These are phyloP conservation scores for Drosophila neocordata DNA, from an alignment of 1,140 invertebrate species.

Conservation along the genomic window DNA sequence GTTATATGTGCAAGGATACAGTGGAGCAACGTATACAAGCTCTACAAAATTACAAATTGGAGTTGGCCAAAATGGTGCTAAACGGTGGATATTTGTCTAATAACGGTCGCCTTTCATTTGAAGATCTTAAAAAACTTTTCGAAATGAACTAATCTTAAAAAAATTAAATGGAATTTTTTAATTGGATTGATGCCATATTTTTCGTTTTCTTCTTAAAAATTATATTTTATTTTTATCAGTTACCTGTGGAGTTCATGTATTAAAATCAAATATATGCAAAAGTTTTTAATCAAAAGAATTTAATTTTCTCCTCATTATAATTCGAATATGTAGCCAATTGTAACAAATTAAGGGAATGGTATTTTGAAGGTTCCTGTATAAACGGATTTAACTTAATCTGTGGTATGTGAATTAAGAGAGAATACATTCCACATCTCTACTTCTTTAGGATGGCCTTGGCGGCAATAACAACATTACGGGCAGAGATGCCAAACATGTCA, in stretches of 20 bases:
- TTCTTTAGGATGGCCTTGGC: conserved; percentile 86
- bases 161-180: background rate
- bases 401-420: background rate
- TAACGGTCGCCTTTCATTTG: conserved; percentile 23
- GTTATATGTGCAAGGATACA: conserved; percentile 91
- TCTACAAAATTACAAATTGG: conserved; percentile 90
- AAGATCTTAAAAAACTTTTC: conserved; percentile 49
- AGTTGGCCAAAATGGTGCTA: conserved; percentile 89
- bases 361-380: conserved; percentile 4
- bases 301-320: background rate
- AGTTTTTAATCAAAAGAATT: background rate
- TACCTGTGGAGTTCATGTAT: no score
- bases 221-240: no score
- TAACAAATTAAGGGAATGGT: background rate
- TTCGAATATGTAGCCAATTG: background rate
- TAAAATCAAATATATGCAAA: background rate
- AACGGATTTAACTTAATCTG: background rate
- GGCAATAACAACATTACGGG: conserved; percentile 90
- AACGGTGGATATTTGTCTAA: background rate
- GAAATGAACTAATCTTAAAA: background rate
- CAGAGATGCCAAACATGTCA: conserved; percentile 94
- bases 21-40: conserved; percentile 91
- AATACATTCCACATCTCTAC: conserved; percentile 67
- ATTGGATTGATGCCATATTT: no score
- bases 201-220: background rate